phyloP scores from a whole-genome alignment of 2,113 vertebrate species.

The Pterocles burchelli region DNA sequence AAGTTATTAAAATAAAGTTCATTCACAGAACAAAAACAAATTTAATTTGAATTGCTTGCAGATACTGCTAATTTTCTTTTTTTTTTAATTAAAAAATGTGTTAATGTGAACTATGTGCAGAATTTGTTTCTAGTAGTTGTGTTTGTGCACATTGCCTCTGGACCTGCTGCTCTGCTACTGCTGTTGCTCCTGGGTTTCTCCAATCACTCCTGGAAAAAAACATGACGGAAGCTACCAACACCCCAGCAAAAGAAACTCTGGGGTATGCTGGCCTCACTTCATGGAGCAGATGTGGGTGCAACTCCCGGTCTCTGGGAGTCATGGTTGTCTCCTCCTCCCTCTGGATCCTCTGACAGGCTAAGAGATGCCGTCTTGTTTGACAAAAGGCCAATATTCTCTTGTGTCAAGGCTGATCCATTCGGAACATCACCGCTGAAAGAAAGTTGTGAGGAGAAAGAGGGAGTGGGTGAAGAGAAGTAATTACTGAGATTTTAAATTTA shows the following conservation, averaged over 20 bases:
- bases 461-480: neutral
- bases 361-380: constrained; percentile 87
- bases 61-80: constrained; percentile 90
- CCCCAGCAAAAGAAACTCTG: constrained; percentile 16
- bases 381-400: constrained; percentile 87
- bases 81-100: constrained; percentile 87
- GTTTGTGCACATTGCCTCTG: constrained; percentile 81
- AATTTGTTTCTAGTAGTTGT: constrained; percentile 81
- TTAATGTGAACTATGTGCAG: constrained; percentile 87
- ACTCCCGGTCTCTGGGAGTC: constrained; percentile 89
- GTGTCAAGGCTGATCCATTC: constrained; percentile 87
- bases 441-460: neutral
- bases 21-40: constrained; percentile 91
- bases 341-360: constrained; percentile 84
- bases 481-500: neutral
- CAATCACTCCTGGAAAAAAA: constrained; percentile 34
- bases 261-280: constrained; percentile 30
- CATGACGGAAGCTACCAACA: constrained; percentile 1
- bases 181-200: constrained; percentile 67
- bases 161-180: constrained; percentile 67
- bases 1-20: constrained; percentile 89
- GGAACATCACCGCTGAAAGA: constrained; percentile 85
- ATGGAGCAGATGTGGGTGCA: constrained; percentile 83
- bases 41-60: constrained; percentile 87
- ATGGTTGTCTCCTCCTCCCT: constrained; percentile 77